phyloP scores from a whole-genome alignment of 2,113 vertebrate species.

The Apodemus speciosus region DNA sequence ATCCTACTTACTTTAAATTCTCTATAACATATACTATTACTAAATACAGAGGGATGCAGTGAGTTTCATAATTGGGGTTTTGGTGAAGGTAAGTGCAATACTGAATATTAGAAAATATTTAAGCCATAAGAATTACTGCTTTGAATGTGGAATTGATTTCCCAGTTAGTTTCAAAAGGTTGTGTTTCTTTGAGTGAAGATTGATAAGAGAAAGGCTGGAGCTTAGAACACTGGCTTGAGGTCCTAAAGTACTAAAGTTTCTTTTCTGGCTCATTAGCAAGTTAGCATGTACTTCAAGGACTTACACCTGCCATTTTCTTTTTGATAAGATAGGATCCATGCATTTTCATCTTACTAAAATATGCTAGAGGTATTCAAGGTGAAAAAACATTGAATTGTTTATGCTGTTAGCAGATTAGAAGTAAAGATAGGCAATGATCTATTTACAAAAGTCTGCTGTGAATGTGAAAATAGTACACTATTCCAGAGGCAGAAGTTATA shows the following conservation, averaged over 20 bases:
- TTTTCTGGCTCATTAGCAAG: neutral
- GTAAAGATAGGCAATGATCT: neutral
- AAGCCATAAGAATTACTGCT: neutral
- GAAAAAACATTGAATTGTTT: neutral
- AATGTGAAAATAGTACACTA: neutral
- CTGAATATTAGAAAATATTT: constrained; percentile 49
- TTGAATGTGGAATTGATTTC: constrained; percentile 48
- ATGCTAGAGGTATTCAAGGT: neutral
- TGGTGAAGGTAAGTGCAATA: constrained; percentile 41
- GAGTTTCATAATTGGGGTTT: neutral
- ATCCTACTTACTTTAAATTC: neutral
- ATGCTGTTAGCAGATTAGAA: neutral
- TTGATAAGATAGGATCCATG: constrained; percentile 1
- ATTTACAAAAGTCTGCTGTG: neutral
- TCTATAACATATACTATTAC: neutral
- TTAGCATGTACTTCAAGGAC: neutral
- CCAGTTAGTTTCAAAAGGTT: constrained; percentile 1
- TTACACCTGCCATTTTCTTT: neutral
- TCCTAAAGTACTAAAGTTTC: neutral
- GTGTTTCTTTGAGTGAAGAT: constrained; percentile 38
- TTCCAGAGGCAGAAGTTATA: neutral
- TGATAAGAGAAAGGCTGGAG: neutral
- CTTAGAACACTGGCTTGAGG: neutral
- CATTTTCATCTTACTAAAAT: neutral
- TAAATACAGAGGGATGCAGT: neutral